Percentiles rank a stretch among this genome's conserved stretches.
These are phyloP conservation scores for Saccostrea echinata DNA, from an alignment of 1,140 invertebrate genomes.

Conservation along the genomic window DNA sequence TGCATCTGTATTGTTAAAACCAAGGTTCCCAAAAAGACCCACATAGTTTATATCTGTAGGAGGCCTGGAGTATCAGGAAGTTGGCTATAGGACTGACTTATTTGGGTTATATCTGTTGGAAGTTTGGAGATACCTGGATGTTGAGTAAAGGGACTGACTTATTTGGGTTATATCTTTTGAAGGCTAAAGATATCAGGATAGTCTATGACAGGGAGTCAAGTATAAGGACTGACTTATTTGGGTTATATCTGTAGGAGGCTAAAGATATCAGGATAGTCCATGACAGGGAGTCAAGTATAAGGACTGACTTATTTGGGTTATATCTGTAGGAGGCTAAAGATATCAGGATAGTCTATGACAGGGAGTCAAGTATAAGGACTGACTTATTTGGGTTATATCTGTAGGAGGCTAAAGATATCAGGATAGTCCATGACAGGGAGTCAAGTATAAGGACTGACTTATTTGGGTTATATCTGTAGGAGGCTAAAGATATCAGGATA, in stretches of 20 bases:
- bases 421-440: too few relatives aligned
- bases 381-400: slow-evolving; percentile 90
- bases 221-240: too few relatives aligned
- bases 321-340: slow-evolving; percentile 73
- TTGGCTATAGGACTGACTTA: slow-evolving; percentile 87
- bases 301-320: slow-evolving; percentile 63
- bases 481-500: too few relatives aligned
- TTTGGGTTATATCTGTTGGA: slow-evolving; percentile 90
- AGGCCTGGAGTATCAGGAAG: too few relatives aligned
- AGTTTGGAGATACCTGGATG: slow-evolving; percentile 85
- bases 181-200: slow-evolving; percentile 88
- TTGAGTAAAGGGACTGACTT: too few relatives aligned
- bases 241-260: slow-evolving; percentile 80
- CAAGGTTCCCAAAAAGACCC: too few relatives aligned
- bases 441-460: too few relatives aligned
- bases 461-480: slow-evolving; percentile 74
- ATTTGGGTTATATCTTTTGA: slow-evolving; percentile 97
- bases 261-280: slow-evolving; percentile 68
- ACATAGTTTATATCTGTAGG: slow-evolving; percentile 91
- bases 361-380: too few relatives aligned
- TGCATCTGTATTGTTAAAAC: too few relatives aligned
- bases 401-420: slow-evolving; percentile 73
- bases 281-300: too few relatives aligned
- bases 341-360: too few relatives aligned
- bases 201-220: too few relatives aligned